phyloP scores from a whole-genome alignment of 2,797 vertebrate species.

The Sphenopsis melanotis region DNA sequence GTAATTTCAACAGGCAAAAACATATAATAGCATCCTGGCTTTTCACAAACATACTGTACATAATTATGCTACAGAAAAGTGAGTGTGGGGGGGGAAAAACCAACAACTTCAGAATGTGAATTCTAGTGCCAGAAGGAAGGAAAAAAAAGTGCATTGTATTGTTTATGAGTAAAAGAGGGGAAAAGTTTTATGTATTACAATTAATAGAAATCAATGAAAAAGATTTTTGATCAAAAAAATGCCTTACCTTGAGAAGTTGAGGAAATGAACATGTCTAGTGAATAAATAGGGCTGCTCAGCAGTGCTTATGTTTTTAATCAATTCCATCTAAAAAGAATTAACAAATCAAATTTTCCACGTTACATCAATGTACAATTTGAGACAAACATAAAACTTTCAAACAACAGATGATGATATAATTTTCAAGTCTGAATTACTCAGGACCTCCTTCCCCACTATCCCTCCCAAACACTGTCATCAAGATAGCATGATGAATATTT shows the following conservation, averaged over 20 bases:
- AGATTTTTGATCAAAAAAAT: background rate
- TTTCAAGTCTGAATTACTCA: background rate
- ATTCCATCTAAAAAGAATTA: conserved; percentile 86
- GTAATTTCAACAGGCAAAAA: background rate
- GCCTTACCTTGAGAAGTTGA: conserved; percentile 95
- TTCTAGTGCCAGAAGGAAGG: background rate
- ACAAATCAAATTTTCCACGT: conserved; percentile 35
- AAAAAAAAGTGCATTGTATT: background rate
- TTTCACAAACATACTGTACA: background rate
- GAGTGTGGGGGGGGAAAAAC: rapidly evolving
- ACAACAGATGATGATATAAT: background rate
- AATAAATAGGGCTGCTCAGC: conserved; percentile 96
- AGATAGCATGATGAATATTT: background rate
- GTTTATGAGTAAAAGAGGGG: background rate
- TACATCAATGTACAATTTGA: background rate
- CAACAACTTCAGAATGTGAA: background rate
- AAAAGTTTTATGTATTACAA: background rate
- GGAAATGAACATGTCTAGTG: conserved; percentile 97
- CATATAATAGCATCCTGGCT: background rate
- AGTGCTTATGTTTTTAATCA: conserved; percentile 96
- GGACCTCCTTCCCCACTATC: background rate
- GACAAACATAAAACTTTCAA: background rate
- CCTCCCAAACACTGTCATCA: background rate
- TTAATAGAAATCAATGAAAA: background rate
- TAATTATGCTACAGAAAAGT: background rate